A percentile compares a stretch with the other conserved stretches of the same genome.
phyloP scores from a whole-genome alignment of 1,140 invertebrate species.

The Tachypleus tridentatus region DNA sequence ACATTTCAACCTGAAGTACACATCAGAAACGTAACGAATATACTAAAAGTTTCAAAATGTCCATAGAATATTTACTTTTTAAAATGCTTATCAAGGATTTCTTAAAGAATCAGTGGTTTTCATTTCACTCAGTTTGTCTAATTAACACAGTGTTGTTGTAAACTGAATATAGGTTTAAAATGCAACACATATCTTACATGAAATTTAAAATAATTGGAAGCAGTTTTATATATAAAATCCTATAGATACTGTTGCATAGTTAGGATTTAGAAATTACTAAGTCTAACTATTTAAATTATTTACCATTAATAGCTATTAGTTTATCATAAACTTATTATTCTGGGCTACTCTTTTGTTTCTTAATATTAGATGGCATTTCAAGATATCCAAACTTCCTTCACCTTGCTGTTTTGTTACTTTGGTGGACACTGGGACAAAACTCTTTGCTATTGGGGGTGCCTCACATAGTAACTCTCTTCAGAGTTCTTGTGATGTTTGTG shows the following conservation, averaged over 20 bases:
- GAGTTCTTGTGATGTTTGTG: background rate
- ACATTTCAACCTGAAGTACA: too few species aligned
- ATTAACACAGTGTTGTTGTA: too few species aligned
- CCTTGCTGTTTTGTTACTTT: constrained; percentile 2
- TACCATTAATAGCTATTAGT: background rate
- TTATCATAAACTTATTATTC: background rate
- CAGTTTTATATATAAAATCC: too few species aligned
- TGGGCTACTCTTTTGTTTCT: background rate
- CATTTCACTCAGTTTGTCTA: too few species aligned
- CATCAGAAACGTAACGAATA: too few species aligned
- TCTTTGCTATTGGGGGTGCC: constrained; percentile 6
- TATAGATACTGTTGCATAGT: background rate
- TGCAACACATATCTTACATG: too few species aligned
- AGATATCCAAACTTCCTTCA: background rate
- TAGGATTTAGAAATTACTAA: background rate
- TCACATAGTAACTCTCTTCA: background rate
- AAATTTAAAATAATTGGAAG: too few species aligned
- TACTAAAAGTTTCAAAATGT: too few species aligned
- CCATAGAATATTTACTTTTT: too few species aligned
- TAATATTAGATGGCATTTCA: constrained; percentile 1
- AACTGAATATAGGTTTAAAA: too few species aligned
- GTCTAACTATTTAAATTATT: background rate
- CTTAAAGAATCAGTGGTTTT: too few species aligned
- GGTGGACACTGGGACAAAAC: background rate
- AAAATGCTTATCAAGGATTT: too few species aligned